Conservation (phyloP, 1,140 invertebrate species). For the Cataglyphis hispanica region DNA sequence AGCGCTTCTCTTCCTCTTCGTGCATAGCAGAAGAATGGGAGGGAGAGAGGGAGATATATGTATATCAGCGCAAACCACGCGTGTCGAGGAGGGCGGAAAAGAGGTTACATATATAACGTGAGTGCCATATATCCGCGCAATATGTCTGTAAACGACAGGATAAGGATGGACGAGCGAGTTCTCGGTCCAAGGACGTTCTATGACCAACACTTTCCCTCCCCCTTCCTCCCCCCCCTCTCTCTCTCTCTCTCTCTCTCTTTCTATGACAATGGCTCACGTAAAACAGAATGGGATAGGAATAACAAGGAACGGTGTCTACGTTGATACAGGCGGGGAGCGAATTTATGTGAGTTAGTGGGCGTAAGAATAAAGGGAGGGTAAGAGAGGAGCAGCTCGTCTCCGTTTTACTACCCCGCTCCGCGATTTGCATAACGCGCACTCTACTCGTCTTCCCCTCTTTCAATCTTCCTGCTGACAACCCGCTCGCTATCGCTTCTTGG, state of each 20-base stretch:
- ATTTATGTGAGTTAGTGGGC: constrained; percentile 76
- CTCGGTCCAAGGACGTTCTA: not conserved
- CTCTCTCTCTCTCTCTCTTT: constrained; percentile 20
- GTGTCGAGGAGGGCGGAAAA: constrained; percentile 5
- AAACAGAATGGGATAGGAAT: constrained; percentile 69
- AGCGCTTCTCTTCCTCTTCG: constrained; percentile 13
- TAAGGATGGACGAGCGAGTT: constrained; percentile 18
- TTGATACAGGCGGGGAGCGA: constrained; percentile 76
- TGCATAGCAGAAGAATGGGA: not conserved
- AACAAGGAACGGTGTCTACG: constrained; percentile 70
- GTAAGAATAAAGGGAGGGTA: constrained; percentile 73
- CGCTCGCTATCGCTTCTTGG: not conserved
- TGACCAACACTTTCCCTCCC: not conserved
- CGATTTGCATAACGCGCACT: constrained; percentile 78
- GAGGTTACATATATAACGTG: constrained; percentile 35
- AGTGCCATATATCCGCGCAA: constrained; percentile 35
- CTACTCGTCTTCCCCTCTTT: constrained; percentile 10
- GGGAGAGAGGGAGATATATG: not conserved
- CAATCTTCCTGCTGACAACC: constrained; percentile 1
- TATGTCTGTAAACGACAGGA: constrained; percentile 38
- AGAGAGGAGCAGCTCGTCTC: constrained; percentile 46
- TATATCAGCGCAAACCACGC: constrained; percentile 41
- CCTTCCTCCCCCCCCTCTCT: not conserved
- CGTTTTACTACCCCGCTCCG: constrained; percentile 67
- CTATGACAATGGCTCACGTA: constrained; percentile 72